A percentile compares a stretch with the other conserved stretches of the same genome.
Evolutionary conservation across 2,113 vertebrate species (phyloP).

Genomic region (Semicossyphus pulcher): DNA sequence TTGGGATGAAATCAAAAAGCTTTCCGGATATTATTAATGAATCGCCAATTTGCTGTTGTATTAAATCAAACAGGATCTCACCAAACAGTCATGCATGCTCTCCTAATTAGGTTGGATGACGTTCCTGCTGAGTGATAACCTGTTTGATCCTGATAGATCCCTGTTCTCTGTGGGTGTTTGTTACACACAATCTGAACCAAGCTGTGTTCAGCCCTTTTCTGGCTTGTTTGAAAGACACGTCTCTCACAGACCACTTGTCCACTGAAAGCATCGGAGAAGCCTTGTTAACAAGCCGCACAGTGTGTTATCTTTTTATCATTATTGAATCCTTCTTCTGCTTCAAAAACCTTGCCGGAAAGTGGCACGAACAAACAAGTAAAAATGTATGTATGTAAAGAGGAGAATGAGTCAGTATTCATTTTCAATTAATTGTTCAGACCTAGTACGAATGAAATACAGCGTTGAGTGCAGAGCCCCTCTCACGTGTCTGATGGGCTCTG

Average conservation of each 20-base stretch:
- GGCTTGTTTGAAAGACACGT: slow-evolving; percentile 9
- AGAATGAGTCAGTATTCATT: too few relatives aligned
- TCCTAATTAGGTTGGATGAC: slow-evolving; percentile 44
- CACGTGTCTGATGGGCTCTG: too few relatives aligned
- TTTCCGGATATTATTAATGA: slow-evolving; percentile 25
- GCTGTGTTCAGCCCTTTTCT: slow-evolving; percentile 25
- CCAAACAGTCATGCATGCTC: slow-evolving; percentile 32
- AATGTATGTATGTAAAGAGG: too few relatives aligned
- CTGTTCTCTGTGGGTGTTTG: slow-evolving; percentile 20
- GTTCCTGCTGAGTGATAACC: slow-evolving; percentile 45
- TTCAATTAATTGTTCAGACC: too few relatives aligned
- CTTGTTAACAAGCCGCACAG: neutral
- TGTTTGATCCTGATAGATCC: slow-evolving; percentile 30
- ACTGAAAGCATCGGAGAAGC: neutral
- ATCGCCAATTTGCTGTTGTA: slow-evolving; percentile 22
- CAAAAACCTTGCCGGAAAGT: neutral
- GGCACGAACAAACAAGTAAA: neutral
- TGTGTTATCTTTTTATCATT: neutral
- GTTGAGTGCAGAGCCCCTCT: too few relatives aligned
- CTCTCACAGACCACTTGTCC: neutral
- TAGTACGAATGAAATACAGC: too few relatives aligned
- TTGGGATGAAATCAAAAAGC: neutral
- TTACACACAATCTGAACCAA: slow-evolving; percentile 32
- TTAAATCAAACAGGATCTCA: slow-evolving; percentile 13
- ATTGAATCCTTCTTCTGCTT: neutral